Evolutionary conservation across 2,888 invertebrate genomes (phyloP).

Genomic region (Periphyllus acericola): DNA sequence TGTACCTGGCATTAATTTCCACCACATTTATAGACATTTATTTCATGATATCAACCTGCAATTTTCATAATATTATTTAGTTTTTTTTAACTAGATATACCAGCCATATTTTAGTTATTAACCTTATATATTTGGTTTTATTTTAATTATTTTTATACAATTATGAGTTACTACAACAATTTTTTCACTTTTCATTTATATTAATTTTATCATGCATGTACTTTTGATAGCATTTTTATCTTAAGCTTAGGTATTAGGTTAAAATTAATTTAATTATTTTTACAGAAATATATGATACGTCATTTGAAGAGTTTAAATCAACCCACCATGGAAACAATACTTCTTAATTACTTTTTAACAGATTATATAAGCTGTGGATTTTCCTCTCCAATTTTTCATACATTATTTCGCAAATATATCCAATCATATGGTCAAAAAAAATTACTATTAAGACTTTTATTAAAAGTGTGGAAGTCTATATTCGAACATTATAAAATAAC

Average conservation of each 20-base stretch:
- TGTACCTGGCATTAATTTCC: too few species aligned
- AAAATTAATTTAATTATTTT: not conserved
- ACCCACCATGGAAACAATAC: not conserved
- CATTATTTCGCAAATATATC: conserved; percentile 2
- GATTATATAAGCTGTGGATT: conserved; percentile 53
- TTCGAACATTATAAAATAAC: conserved; percentile 22
- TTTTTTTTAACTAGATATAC: too few species aligned
- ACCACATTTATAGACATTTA: too few species aligned
- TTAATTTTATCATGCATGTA: too few species aligned
- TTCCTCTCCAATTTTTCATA: conserved; percentile 18
- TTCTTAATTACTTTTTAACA: conserved; percentile 32
- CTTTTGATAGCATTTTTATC: too few species aligned
- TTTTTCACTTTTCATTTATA: too few species aligned
- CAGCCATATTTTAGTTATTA: too few species aligned
- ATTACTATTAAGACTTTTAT: conserved; percentile 13
- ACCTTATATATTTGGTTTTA: too few species aligned
- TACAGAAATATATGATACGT: not conserved
- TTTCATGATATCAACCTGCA: too few species aligned
- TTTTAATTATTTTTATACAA: too few species aligned
- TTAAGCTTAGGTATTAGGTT: not conserved
- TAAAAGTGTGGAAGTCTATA: conserved; percentile 8
- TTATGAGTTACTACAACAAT: too few species aligned
- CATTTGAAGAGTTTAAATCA: not conserved
- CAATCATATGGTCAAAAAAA: not conserved
- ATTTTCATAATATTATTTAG: too few species aligned